A percentile compares a stretch with the other conserved stretches of the same genome.
Conservation (phyloP, 2,113 vertebrate genomes). For the Cyprinodon variegatus region DNA sequence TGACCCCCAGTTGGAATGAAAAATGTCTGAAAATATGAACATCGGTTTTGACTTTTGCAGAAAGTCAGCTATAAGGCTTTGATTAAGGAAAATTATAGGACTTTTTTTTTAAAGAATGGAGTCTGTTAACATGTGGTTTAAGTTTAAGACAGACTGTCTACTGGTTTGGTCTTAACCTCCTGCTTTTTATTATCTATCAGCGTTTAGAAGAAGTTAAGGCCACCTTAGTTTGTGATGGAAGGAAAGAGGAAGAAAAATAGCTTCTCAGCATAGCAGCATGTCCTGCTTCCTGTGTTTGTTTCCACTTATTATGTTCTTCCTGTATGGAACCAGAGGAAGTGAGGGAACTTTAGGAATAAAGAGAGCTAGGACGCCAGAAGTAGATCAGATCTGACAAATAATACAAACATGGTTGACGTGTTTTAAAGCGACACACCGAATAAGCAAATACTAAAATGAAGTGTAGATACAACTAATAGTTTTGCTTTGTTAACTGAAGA, state of each 20-base stretch:
- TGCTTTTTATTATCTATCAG: constrained; percentile 18
- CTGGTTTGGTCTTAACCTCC: constrained; percentile 18
- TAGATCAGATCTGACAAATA: constrained; percentile 22
- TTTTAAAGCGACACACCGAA: neutral
- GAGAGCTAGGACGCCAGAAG: neutral
- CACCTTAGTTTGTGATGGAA: constrained; percentile 47
- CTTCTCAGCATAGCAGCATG: constrained; percentile 64
- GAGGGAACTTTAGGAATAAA: constrained; percentile 42
- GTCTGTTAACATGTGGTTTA: neutral
- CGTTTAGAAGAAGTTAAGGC: neutral
- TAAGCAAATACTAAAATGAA: too few relatives aligned
- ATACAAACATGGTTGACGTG: constrained; percentile 28
- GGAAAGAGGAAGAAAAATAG: constrained; percentile 68
- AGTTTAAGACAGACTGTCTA: constrained; percentile 26
- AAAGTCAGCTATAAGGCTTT: constrained; percentile 8
- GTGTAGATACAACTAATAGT: too few relatives aligned
- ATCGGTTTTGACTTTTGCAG: constrained; percentile 13
- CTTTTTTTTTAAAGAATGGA: constrained; percentile 15
- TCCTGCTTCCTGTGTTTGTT: constrained; percentile 86
- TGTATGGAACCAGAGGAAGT: constrained; percentile 37
- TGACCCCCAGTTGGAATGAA: constrained; percentile 22
- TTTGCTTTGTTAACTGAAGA: too few relatives aligned
- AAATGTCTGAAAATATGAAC: constrained; percentile 21
- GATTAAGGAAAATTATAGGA: constrained; percentile 22
- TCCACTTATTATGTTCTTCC: constrained; percentile 78